Base-by-base conservation (phyloP, 2,113 vertebrate species). In the Tapirus terrestris region DNA sequence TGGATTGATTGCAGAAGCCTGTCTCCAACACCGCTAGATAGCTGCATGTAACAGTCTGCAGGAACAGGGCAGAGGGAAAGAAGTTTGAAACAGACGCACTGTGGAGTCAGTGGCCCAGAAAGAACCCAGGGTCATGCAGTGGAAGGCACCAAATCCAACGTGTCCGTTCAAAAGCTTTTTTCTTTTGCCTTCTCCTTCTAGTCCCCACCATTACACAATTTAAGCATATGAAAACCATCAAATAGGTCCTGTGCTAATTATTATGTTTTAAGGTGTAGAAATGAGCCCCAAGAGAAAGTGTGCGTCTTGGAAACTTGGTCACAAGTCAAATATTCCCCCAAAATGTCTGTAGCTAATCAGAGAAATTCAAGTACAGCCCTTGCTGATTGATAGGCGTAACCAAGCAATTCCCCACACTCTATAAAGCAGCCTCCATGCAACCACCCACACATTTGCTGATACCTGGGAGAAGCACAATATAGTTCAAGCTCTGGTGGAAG, bases 381-480 rank as follows among this genome's bases (percentile, higher is more conserved):
- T 3, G 76, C 76, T 98, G 97, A 93, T 97, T 97, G 97, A 98
- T 96, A 98, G 91, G 96, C 92, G 18, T 96, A 95, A 96, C 9
- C 0, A 98, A 98, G 92, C 53, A 92, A 98, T 98, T 97, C 94
- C 95, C 29, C 45, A 56, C 13, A 73, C 91, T 98, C 94, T 83
- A 25, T 97, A 98, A 98, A 98, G 85, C 63, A 2, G 86, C 80
- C 80, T 97, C 45, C 68, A 39, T 76, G 68, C 81, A 94, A 58
- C 86, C 97, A 90, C 93, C 89, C 97, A 97, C 4, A 0, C 93
- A 82, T 97, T 97, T 94, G 92, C 94, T 91, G 94, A 96, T 93
- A 98, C 96, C 97, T 97, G 94, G 65, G 84, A 88, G 58, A 83
- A 97, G 77, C 36, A 83, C 56, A 96, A 97, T 82, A 3, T 93